Evolutionary conservation across 2,113 vertebrate genomes (phyloP).

Genomic region (Vulpes lagopus): DNA sequence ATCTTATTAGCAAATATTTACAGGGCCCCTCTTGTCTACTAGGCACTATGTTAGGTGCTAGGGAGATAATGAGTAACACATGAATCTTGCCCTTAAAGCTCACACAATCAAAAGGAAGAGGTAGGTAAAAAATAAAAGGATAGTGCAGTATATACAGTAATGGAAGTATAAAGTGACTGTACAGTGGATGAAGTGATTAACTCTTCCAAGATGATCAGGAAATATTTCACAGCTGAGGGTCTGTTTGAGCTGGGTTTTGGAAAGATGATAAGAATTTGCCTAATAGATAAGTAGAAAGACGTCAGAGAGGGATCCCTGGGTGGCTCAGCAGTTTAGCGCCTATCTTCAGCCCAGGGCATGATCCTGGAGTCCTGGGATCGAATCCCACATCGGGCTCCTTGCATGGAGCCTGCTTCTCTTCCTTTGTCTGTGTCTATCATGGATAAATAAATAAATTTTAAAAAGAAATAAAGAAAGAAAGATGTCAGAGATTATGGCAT

Average conservation of each 20-base stretch:
- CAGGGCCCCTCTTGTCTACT: background rate
- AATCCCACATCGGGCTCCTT: too few relatives aligned
- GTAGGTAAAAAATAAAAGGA: background rate
- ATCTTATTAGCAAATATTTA: background rate
- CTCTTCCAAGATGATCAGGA: background rate
- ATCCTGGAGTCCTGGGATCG: too few relatives aligned
- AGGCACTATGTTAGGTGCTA: background rate
- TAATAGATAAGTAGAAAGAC: background rate
- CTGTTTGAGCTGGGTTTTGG: background rate
- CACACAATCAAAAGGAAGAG: background rate
- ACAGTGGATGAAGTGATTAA: background rate
- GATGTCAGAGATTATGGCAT: background rate
- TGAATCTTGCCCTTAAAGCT: background rate
- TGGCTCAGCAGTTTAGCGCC: too few relatives aligned
- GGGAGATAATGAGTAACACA: background rate
- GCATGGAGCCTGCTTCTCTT: too few relatives aligned
- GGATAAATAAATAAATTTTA: too few relatives aligned
- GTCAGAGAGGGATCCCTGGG: background rate
- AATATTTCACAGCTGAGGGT: background rate
- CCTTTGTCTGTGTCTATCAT: too few relatives aligned
- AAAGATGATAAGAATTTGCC: background rate
- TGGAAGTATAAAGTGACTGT: background rate
- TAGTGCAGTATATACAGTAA: background rate
- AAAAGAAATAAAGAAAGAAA: too few relatives aligned
- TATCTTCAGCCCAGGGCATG: too few relatives aligned